Percentiles rank a stretch among this genome's conserved stretches.
phyloP scores from a whole-genome alignment of 2,113 vertebrate species.

The Podarcis raffonei region DNA sequence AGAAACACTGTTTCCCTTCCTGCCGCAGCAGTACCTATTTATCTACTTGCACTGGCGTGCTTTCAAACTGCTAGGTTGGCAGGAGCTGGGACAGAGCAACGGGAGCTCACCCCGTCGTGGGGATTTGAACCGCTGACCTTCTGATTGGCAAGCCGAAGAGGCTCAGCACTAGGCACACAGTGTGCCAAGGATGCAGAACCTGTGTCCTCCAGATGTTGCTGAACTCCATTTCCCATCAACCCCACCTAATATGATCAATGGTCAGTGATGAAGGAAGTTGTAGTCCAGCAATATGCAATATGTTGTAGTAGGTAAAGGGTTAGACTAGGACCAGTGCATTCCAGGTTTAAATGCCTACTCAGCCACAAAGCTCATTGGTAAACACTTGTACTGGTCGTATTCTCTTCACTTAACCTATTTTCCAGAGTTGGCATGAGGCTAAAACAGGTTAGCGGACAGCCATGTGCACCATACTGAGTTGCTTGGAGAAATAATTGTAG shows the following conservation, averaged over 20 bases:
- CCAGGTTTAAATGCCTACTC: background rate
- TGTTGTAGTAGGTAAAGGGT: background rate
- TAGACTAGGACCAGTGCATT: background rate
- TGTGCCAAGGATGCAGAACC: background rate
- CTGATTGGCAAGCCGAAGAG: too few species aligned
- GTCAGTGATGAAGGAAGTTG: background rate
- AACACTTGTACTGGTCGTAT: background rate
- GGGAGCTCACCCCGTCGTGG: too few species aligned
- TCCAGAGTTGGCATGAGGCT: background rate
- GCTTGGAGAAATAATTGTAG: background rate
- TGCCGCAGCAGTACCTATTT: too few species aligned
- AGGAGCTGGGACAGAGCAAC: too few species aligned
- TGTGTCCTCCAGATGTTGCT: too few species aligned
- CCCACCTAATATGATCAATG: too few species aligned
- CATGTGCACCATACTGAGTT: background rate
- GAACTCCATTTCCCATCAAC: too few species aligned
- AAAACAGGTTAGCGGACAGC: background rate
- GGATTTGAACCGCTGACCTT: too few species aligned
- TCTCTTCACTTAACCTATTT: background rate
- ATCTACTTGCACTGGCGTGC: too few species aligned
- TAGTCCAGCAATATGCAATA: background rate
- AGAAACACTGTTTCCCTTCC: too few species aligned
- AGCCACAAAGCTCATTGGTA: background rate
- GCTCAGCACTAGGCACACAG: background rate
- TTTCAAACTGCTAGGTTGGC: too few species aligned